Percentiles rank a stretch among this genome's conserved stretches.
These are phyloP conservation scores for Brachionus rubens DNA, from an alignment of 1,140 invertebrate genomes.

Conservation along the genomic window DNA sequence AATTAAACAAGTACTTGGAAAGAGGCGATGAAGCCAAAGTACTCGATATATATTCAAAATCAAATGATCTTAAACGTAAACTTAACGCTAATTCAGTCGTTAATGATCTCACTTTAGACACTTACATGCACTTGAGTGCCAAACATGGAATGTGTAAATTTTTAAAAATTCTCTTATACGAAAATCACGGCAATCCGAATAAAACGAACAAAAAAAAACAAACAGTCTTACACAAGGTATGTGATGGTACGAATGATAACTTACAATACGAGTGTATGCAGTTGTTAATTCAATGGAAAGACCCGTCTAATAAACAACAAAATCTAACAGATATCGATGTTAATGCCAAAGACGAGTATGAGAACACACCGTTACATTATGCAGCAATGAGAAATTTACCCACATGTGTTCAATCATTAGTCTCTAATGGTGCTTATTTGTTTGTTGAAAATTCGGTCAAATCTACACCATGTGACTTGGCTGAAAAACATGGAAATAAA, in stretches of 20 bases:
- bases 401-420: slow-evolving; percentile 66
- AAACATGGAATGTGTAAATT: slow-evolving; percentile 67
- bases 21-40: slow-evolving; percentile 23
- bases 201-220: slow-evolving; percentile 59
- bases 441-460: slow-evolving; percentile 68
- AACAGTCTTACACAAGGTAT: slow-evolving; percentile 67
- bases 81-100: slow-evolving; percentile 12
- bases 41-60: not conserved
- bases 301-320: slow-evolving; percentile 64
- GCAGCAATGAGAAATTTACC: slow-evolving; percentile 68
- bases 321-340: slow-evolving; percentile 40
- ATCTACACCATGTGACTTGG: slow-evolving; percentile 68
- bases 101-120: slow-evolving; percentile 58
- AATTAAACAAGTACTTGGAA: slow-evolving; percentile 14
- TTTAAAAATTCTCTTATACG: not conserved
- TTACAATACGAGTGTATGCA: slow-evolving; percentile 67
- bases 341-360: slow-evolving; percentile 56
- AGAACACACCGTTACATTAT: slow-evolving; percentile 69
- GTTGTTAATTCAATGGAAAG: slow-evolving; percentile 66
- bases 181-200: slow-evolving; percentile 12
- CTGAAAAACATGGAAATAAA: slow-evolving; percentile 65
- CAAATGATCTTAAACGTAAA: not conserved
- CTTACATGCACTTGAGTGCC: slow-evolving; percentile 68
- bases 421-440: slow-evolving; percentile 66
- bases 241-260: slow-evolving; percentile 70